Evolutionary conservation across 2,113 vertebrate genomes (phyloP).

Genomic region (Pseudopipra pipra): DNA sequence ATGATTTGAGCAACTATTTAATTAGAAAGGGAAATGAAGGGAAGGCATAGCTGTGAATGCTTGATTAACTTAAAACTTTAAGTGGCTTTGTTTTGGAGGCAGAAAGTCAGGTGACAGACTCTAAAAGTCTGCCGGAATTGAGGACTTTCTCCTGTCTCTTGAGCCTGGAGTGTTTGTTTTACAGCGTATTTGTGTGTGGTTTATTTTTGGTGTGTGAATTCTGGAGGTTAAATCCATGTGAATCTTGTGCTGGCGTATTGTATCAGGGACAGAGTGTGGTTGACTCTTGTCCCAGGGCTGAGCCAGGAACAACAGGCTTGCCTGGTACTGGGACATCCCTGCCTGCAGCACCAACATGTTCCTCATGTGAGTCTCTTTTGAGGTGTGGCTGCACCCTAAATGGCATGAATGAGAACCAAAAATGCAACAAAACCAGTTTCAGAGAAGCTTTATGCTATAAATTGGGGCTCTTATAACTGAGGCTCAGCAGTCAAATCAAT

Average conservation of each 20-base stretch:
- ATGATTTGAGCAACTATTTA: not conserved
- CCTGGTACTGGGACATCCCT: not conserved
- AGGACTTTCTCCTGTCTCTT: not conserved
- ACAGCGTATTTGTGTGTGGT: rapidly evolving
- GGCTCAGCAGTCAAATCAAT: not conserved
- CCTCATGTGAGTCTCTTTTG: not conserved
- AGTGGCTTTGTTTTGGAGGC: not conserved
- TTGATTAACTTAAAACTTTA: not conserved
- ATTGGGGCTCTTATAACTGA: rapidly evolving
- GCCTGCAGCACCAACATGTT: not conserved
- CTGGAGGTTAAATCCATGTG: not conserved
- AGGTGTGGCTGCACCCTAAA: not conserved
- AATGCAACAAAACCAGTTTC: not conserved
- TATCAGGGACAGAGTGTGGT: not conserved
- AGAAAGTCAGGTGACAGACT: not conserved
- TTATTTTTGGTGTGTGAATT: not conserved
- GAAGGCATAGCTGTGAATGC: not conserved
- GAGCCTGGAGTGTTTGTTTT: not conserved
- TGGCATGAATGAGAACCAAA: not conserved
- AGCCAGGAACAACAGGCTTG: not conserved
- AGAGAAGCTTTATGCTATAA: not conserved
- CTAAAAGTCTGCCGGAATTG: not conserved
- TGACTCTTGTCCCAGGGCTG: not conserved
- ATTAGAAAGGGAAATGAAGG: not conserved
- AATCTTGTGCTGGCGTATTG: not conserved